A percentile compares a stretch with the other conserved stretches of the same genome.
Evolutionary conservation across 1,140 invertebrate species (phyloP).

Genomic region (Stegodyphus mimosarum): DNA sequence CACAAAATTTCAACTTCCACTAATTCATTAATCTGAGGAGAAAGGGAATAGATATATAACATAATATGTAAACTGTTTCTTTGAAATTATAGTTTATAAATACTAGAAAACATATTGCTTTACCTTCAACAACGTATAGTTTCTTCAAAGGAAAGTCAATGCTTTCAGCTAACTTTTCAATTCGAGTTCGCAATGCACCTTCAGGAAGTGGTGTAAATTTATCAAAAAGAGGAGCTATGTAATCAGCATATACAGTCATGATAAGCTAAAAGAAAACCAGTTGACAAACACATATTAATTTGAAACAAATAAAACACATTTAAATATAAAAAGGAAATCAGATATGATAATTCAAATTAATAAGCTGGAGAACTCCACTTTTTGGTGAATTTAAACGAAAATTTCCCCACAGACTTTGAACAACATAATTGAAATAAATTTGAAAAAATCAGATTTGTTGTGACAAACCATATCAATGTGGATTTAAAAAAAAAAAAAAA

Average conservation of each 20-base stretch:
- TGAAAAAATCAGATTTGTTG: too few relatives aligned
- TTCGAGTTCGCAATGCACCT: constrained; percentile 84
- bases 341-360: neutral
- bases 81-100: too few relatives aligned
- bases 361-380: too few relatives aligned
- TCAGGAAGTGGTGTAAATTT: constrained; percentile 97
- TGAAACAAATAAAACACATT: constrained; percentile 64
- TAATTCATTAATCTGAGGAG: too few relatives aligned
- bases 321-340: constrained; percentile 5
- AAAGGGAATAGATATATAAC: too few relatives aligned
- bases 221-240: constrained; percentile 98
- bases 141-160: constrained; percentile 95
- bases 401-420: too few relatives aligned
- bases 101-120: neutral
- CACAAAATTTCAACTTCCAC: too few relatives aligned
- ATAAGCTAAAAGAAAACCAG: constrained; percentile 73
- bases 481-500: too few relatives aligned
- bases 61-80: too few relatives aligned
- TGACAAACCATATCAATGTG: too few relatives aligned
- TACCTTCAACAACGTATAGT: constrained; percentile 95
- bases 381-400: too few relatives aligned
- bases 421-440: too few relatives aligned
- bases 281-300: neutral
- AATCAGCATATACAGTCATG: constrained; percentile 94
- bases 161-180: constrained; percentile 88